Conservation (phyloP, 2,797 vertebrate genomes). For the Eremophila alpestris region DNA sequence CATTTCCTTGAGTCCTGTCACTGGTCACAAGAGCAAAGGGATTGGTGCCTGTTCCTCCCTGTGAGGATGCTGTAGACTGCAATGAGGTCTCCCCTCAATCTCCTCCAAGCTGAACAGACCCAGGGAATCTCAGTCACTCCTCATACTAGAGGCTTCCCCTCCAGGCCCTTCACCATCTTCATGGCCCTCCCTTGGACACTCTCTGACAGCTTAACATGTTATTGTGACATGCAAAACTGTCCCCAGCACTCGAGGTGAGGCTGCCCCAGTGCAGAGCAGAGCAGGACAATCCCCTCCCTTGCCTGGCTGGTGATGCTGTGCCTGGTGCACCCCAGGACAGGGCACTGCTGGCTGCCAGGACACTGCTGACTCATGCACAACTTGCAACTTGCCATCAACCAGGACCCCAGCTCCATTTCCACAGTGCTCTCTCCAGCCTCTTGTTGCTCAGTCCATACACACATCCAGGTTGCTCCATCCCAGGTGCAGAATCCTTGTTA, state of each 20-base stretch:
- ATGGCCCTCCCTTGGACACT: background rate
- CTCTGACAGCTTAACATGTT: background rate
- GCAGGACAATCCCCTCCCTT: background rate
- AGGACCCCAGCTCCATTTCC: background rate
- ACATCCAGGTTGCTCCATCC: background rate
- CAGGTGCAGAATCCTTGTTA: background rate
- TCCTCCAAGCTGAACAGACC: background rate
- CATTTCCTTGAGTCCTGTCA: background rate
- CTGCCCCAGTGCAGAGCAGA: background rate
- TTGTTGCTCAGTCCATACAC: background rate
- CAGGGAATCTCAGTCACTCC: background rate
- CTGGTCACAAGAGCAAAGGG: background rate
- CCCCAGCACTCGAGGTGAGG: background rate
- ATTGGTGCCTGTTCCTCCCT: background rate
- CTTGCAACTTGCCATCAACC: accelerated
- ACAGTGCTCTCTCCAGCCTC: background rate
- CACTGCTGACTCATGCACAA: too few relatives aligned
- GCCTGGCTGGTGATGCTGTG: accelerated
- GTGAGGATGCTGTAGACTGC: background rate
- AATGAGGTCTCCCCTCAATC: background rate
- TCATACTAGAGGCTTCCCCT: background rate
- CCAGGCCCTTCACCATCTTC: background rate
- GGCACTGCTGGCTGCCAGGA: background rate
- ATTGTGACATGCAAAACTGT: background rate
- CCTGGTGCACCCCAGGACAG: background rate